Conservation (phyloP, 2,113 vertebrate genomes). For the Anseranas semipalmata region DNA sequence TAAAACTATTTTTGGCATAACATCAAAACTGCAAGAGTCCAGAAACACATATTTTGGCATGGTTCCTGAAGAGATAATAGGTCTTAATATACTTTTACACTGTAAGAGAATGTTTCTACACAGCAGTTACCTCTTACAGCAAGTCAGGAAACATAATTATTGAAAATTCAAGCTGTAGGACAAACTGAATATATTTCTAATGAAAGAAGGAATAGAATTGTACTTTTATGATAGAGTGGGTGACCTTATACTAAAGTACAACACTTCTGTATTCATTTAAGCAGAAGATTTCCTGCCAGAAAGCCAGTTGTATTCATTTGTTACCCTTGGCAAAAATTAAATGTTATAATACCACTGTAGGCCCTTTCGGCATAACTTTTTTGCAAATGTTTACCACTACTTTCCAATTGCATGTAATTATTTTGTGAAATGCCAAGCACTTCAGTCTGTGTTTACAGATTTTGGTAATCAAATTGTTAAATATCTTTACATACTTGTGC, state of each 20-base stretch:
- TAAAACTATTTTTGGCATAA: neutral
- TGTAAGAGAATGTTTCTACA: neutral
- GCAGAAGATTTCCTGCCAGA: neutral
- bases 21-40: neutral
- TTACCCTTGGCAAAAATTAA: neutral
- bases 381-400: neutral
- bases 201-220: neutral
- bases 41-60: neutral
- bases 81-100: neutral
- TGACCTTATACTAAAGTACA: neutral
- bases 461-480: neutral
- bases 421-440: neutral
- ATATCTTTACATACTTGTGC: neutral
- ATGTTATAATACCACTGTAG: neutral
- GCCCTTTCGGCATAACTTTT: neutral
- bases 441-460: neutral
- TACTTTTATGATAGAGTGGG: neutral
- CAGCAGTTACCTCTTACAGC: neutral
- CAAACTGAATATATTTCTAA: neutral
- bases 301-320: neutral
- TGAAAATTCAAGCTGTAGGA: neutral
- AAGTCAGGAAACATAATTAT: neutral
- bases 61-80: neutral
- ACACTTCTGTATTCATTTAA: neutral
- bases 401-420: neutral